phyloP scores from a whole-genome alignment of 2,113 vertebrate genomes.

The Etheostoma cragini region DNA sequence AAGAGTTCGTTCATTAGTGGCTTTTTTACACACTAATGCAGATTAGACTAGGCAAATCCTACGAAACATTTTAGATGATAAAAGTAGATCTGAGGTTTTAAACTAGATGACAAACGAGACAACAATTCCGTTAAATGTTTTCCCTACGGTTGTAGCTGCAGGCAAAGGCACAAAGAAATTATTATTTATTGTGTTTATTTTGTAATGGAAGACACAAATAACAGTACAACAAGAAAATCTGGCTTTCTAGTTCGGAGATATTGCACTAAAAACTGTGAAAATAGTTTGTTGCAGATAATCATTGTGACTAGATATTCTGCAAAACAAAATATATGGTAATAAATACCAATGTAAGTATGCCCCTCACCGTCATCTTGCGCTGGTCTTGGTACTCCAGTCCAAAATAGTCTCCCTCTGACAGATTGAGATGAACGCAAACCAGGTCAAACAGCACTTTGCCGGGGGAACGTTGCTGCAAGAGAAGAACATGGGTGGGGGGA shows the following conservation, averaged over 20 bases:
- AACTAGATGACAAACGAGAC: background rate
- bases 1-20: background rate
- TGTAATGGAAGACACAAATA: background rate
- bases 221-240: background rate
- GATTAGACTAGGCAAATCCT: background rate
- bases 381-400: slow-evolving; percentile 94
- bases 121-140: background rate
- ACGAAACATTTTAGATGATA: background rate
- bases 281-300: no score
- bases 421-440: slow-evolving; percentile 91
- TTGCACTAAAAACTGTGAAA: background rate
- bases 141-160: background rate
- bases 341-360: background rate
- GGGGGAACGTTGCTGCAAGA: slow-evolving; percentile 88
- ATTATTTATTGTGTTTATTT: background rate
- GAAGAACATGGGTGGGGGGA: slow-evolving; percentile 11
- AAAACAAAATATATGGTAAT: background rate
- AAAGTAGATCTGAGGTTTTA: background rate
- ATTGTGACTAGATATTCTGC: no score
- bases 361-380: slow-evolving; percentile 91
- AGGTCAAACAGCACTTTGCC: slow-evolving; percentile 92
- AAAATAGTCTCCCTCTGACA: slow-evolving; percentile 95
- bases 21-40: background rate
- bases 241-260: background rate
- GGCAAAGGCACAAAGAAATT: background rate